Evolutionary conservation across 2,797 vertebrate species (phyloP).

Genomic region (Monodelphis domestica): DNA sequence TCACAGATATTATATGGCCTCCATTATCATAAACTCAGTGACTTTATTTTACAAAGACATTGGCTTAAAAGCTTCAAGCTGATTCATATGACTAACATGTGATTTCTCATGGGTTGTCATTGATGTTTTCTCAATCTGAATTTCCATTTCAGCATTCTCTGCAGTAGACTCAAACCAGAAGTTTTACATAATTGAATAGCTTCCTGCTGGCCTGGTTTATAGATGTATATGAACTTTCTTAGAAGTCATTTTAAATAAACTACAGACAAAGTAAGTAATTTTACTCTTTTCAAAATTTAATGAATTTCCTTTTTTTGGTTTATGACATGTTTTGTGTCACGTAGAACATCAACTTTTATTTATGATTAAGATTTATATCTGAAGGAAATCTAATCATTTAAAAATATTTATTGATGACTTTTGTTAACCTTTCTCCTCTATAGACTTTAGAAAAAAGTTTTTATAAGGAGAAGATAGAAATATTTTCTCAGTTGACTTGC

Average conservation of each 20-base stretch:
- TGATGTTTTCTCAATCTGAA: not conserved
- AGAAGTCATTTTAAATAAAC: not conserved
- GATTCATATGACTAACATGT: conserved; percentile 80
- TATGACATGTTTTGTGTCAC: not conserved
- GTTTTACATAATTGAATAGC: not conserved
- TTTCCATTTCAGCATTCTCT: not conserved
- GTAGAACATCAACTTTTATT: not conserved
- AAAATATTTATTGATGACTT: not conserved
- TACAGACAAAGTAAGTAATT: not conserved
- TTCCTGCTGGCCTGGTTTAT: not conserved
- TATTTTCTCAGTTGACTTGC: not conserved
- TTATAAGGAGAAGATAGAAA: not conserved
- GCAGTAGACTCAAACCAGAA: not conserved
- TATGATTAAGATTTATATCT: not conserved
- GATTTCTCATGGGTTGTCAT: conserved; percentile 42
- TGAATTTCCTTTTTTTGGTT: not conserved
- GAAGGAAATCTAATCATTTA: not conserved
- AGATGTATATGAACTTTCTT: not conserved
- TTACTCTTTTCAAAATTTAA: not conserved
- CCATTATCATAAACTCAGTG: not conserved
- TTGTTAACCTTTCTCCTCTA: not conserved
- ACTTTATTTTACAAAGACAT: not conserved
- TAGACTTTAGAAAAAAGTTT: not conserved
- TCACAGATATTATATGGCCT: not conserved
- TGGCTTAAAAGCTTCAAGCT: conserved; percentile 54